Conservation (phyloP, 2,113 vertebrate genomes). For the Tichodroma muraria region DNA sequence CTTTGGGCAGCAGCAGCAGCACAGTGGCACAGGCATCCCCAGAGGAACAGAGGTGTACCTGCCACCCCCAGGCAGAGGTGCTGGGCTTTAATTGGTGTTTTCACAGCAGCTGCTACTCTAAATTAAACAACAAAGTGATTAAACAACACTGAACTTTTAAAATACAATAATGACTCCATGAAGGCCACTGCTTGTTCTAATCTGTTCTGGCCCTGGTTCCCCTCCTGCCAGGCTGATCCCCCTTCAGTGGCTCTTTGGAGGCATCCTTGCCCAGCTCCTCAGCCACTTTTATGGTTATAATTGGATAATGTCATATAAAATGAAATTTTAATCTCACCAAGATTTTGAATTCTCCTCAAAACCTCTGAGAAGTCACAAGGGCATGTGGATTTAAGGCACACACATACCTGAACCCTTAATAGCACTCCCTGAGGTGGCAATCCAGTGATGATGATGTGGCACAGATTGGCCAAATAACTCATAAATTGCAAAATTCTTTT, state of each 20-base stretch:
- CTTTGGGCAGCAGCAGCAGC: not conserved
- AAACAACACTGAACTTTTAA: not conserved
- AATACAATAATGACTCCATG: not conserved
- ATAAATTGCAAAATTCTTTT: not conserved
- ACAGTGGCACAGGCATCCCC: not conserved
- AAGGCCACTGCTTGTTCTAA: not conserved
- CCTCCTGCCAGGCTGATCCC: not conserved
- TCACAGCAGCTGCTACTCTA: not conserved
- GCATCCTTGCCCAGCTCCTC: not conserved
- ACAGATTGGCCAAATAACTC: not conserved
- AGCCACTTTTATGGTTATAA: not conserved
- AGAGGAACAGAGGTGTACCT: not conserved
- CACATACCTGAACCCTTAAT: not conserved
- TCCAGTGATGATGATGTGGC: not conserved
- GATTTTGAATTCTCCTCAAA: not conserved
- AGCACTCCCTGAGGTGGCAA: not conserved
- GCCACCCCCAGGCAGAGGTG: not conserved
- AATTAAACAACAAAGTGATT: not conserved
- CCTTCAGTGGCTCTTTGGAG: not conserved
- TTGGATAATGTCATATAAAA: not conserved
- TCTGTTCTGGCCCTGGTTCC: not conserved
- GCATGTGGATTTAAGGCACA: not conserved
- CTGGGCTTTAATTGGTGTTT: not conserved
- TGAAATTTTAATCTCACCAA: not conserved
- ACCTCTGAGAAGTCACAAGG: not conserved